A percentile compares a stretch with the other conserved stretches of the same genome.
Evolutionary conservation across 92 coral and sea anemone species (phyloP).

Genomic region (Phenganax stokvisi): DNA sequence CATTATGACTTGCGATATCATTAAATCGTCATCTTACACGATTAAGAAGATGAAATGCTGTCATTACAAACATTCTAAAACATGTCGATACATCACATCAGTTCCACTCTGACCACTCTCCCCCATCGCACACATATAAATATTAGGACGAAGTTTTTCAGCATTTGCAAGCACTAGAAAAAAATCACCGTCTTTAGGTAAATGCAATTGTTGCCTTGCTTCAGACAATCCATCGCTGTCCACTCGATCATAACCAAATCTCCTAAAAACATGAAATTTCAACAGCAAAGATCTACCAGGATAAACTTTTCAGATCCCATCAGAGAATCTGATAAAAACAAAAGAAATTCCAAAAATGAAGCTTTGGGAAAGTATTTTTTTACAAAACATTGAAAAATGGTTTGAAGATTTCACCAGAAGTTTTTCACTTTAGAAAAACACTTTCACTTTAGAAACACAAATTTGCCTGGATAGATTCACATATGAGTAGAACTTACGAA

Average conservation of each 20-base stretch:
- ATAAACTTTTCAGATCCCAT: no score
- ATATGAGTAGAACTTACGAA: constrained; percentile 62
- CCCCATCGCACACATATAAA: constrained; percentile 78
- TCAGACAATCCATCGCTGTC: constrained; percentile 67
- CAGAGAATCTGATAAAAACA: neutral
- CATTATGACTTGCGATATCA: no score
- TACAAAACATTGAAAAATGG: no score
- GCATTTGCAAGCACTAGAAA: constrained; percentile 74
- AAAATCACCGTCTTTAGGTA: constrained; percentile 83
- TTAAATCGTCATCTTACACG: neutral
- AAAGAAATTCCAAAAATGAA: neutral
- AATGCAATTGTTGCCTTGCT: constrained; percentile 76
- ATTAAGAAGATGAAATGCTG: neutral
- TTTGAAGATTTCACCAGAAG: no score
- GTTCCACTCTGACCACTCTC: constrained; percentile 39
- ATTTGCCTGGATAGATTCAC: neutral
- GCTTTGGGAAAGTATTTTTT: neutral
- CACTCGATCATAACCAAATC: constrained; percentile 61
- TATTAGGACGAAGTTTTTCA: constrained; percentile 82
- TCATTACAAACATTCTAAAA: constrained; percentile 19
- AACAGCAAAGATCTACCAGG: no score
- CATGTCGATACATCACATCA: constrained; percentile 20
- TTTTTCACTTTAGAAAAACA: neutral
- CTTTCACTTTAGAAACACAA: neutral
- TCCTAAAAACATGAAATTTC: neutral